phyloP scores from a whole-genome alignment of 2,888 invertebrate species.

The Kryphioiulus occultus region DNA sequence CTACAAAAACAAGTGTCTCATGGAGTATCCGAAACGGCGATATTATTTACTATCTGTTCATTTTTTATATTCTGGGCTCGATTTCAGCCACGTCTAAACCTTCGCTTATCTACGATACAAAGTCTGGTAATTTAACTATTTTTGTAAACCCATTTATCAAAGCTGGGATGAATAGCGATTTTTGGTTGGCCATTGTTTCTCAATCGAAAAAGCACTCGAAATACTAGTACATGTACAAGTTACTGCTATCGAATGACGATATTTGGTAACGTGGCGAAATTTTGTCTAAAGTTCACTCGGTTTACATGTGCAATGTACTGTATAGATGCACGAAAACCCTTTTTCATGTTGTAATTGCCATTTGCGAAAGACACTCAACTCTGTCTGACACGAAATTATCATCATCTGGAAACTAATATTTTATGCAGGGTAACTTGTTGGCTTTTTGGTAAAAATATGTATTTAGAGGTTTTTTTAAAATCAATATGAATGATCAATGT shows the following conservation, averaged over 20 bases:
- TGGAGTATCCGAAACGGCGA: background rate
- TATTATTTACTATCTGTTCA: background rate
- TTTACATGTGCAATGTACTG: no score
- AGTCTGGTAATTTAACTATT: slow-evolving; percentile 9
- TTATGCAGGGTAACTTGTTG: no score
- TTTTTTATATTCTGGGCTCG: background rate
- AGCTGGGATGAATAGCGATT: background rate
- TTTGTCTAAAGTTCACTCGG: background rate
- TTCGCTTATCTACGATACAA: background rate
- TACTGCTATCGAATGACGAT: background rate
- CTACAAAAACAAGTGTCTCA: slow-evolving; percentile 9
- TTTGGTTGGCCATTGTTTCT: background rate
- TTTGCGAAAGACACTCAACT: no score
- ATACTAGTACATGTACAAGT: background rate
- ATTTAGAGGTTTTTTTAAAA: no score
- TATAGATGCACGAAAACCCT: background rate
- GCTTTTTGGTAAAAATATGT: no score
- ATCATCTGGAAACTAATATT: no score
- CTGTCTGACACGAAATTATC: no score
- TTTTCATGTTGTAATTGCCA: background rate
- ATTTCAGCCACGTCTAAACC: slow-evolving; percentile 9
- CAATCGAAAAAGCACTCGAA: background rate
- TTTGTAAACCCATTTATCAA: slow-evolving; percentile 16
- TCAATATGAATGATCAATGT: no score
- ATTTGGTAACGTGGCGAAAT: slow-evolving; percentile 6